These are phyloP conservation scores for Aplochiton taeniatus DNA, from an alignment of 2,797 vertebrate species.

Conservation along the genomic window DNA sequence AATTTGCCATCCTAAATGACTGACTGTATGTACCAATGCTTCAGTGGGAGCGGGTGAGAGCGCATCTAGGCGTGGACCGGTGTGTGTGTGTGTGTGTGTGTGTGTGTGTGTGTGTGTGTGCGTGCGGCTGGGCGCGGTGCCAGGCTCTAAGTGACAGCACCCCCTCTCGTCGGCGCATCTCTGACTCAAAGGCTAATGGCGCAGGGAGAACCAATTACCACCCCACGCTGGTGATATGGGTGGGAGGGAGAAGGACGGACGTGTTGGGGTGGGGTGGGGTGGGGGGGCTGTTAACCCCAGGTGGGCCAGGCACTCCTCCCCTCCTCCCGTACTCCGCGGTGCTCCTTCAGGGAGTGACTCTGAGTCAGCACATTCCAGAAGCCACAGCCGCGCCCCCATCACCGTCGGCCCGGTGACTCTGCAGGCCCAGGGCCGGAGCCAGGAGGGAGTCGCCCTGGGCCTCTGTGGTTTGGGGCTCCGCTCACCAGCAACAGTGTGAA, in stretches of 20 bases:
- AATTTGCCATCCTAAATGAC: slow-evolving; percentile 30
- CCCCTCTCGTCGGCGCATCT: slow-evolving; percentile 73
- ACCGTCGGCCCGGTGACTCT: slow-evolving; percentile 31
- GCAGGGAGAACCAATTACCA: slow-evolving; percentile 78
- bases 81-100: slow-evolving; percentile 48
- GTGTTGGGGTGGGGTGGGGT: neutral
- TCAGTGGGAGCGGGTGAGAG: slow-evolving; percentile 14
- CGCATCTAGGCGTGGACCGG: neutral
- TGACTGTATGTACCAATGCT: slow-evolving; percentile 26
- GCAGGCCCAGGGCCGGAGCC: neutral
- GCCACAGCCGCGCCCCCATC: slow-evolving; percentile 68
- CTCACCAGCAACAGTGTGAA: slow-evolving; percentile 24
- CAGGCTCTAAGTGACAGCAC: slow-evolving; percentile 75
- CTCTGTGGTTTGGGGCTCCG: slow-evolving; percentile 20
- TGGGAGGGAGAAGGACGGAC: neutral
- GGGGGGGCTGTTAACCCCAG: slow-evolving; percentile 23
- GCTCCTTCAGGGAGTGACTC: slow-evolving; percentile 31
- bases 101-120: slow-evolving; percentile 43
- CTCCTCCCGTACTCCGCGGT: slow-evolving; percentile 22
- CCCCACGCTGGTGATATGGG: slow-evolving; percentile 69
- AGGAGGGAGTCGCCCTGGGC: neutral
- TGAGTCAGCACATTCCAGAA: slow-evolving; percentile 67
- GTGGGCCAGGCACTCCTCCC: slow-evolving; percentile 9
- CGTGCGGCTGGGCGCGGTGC: slow-evolving; percentile 60
- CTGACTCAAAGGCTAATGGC: slow-evolving; percentile 79